phyloP scores from a whole-genome alignment of 1,140 invertebrate species.

The Rhopalosiphum padi region DNA sequence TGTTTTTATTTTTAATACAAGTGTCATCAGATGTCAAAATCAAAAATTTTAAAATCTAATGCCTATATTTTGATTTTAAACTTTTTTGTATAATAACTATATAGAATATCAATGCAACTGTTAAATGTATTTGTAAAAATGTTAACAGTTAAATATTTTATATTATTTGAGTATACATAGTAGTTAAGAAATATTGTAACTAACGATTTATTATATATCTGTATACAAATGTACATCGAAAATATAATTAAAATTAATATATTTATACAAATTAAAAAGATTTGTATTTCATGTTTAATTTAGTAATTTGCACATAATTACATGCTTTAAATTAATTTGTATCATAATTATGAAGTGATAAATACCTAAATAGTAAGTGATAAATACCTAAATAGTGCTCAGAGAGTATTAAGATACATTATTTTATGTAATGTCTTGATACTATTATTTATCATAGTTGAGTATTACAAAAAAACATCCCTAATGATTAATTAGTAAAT shows the following conservation, averaged over 20 bases:
- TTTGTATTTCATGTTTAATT: not conserved
- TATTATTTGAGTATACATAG: slow-evolving; percentile 36
- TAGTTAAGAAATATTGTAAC: slow-evolving; percentile 38
- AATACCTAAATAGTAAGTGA: not conserved
- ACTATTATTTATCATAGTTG: no score
- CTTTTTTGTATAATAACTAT: not conserved
- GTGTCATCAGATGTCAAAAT: slow-evolving; percentile 41
- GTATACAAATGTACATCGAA: slow-evolving; percentile 47
- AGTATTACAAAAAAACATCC: no score
- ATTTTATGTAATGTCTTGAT: no score
- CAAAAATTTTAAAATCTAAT: slow-evolving; percentile 28
- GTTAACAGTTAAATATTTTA: slow-evolving; percentile 22
- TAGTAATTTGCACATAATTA: not conserved
- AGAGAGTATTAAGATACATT: not conserved
- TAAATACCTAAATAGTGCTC: not conserved
- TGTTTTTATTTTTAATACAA: slow-evolving; percentile 7
- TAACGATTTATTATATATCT: slow-evolving; percentile 16
- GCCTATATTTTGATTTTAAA: slow-evolving; percentile 19
- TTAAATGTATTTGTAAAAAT: slow-evolving; percentile 30
- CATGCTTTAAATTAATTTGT: not conserved
- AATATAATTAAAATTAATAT: slow-evolving; percentile 36
- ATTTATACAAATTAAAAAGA: slow-evolving; percentile 32
- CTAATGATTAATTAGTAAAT: no score
- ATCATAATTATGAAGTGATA: not conserved
- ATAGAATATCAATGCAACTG: not conserved